Evolutionary conservation across 2,797 vertebrate species (phyloP).

Genomic region (Carcharodon carcharias): DNA sequence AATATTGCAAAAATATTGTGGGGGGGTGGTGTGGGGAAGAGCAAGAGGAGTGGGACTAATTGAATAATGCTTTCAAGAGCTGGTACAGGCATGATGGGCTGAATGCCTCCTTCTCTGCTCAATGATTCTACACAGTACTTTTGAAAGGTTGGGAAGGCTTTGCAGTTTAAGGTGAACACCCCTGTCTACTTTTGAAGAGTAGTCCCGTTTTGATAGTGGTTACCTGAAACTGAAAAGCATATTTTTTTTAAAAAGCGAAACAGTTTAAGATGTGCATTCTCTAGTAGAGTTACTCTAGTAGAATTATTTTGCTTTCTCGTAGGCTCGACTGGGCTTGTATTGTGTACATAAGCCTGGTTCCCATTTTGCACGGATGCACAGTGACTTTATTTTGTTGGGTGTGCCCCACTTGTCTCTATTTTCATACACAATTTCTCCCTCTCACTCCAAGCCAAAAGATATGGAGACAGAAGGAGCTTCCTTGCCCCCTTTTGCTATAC

Average conservation of each 20-base stretch:
- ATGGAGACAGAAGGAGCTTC: not conserved
- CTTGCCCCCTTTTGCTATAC: not conserved
- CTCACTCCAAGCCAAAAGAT: not conserved
- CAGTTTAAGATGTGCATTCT: not conserved
- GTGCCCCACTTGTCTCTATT: not conserved
- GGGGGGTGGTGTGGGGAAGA: too few species aligned
- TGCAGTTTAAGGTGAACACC: not conserved
- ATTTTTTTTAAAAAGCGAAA: not conserved
- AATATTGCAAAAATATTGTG: too few species aligned
- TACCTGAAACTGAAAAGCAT: not conserved
- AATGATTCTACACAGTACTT: not conserved
- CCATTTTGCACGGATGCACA: not conserved
- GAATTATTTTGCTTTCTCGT: not conserved
- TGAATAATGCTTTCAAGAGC: not conserved
- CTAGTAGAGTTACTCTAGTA: not conserved
- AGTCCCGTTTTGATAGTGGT: not conserved
- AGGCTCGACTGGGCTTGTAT: not conserved
- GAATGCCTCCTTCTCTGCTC: not conserved
- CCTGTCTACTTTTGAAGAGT: not conserved
- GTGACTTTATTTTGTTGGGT: not conserved
- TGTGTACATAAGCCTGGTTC: not conserved
- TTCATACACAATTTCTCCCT: not conserved
- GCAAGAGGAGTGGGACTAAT: not conserved
- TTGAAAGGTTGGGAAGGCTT: not conserved
- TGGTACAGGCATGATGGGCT: not conserved